phyloP scores from a whole-genome alignment of 1,140 invertebrate species.

The Euura lappo region DNA sequence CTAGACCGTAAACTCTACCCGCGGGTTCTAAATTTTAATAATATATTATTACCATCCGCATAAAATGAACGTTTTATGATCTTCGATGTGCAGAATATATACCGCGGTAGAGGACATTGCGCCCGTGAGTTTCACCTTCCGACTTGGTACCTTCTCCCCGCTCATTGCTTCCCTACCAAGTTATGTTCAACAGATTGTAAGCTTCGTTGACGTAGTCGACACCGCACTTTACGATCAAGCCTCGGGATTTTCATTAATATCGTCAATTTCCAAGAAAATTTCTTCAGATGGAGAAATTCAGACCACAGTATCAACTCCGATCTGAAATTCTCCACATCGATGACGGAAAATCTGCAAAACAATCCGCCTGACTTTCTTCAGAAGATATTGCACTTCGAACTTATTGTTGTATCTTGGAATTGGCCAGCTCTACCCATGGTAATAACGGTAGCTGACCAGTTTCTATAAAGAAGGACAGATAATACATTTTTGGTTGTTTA shows the following conservation, averaged over 20 bases:
- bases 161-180: neutral
- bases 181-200: neutral
- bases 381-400: no score
- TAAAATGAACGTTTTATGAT: slow-evolving; percentile 1
- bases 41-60: slow-evolving; percentile 4
- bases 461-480: no score
- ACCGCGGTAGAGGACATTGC: neutral
- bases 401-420: neutral
- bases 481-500: no score
- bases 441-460: no score
- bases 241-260: neutral
- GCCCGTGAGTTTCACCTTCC: neutral
- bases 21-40: slow-evolving; percentile 1
- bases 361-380: neutral
- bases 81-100: neutral
- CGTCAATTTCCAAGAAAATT: no score
- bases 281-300: no score
- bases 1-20: neutral
- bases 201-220: neutral
- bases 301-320: no score
- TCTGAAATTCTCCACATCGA: no score
- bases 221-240: neutral
- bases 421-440: no score
- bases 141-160: neutral
- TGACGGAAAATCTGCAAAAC: neutral